Conservation (phyloP, 1,140 invertebrate species). For the Psilanteris sp. region DNA sequence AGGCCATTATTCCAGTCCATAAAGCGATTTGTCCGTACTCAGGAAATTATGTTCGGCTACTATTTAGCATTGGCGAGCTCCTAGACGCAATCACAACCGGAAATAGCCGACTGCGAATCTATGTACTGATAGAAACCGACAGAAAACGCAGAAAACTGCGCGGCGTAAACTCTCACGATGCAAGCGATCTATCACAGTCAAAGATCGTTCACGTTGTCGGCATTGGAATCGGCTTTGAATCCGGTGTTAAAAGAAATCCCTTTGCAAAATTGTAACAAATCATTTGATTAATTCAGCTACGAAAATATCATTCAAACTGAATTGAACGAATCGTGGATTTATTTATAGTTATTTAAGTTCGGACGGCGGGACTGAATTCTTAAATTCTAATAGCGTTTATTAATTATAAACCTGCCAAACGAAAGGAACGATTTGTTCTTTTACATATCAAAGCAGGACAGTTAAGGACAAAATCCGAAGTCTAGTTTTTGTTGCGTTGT, state of each 20-base stretch:
- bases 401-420: too few relatives aligned
- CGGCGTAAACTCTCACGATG: constrained; percentile 36
- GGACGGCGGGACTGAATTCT: too few relatives aligned
- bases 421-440: too few relatives aligned
- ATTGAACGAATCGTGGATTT: too few relatives aligned
- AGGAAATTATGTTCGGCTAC: constrained; percentile 72
- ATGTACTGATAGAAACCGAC: constrained; percentile 7
- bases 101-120: constrained; percentile 50
- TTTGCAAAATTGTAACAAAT: constrained; percentile 24
- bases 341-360: too few relatives aligned
- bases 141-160: constrained; percentile 18
- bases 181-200: constrained; percentile 68
- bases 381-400: too few relatives aligned
- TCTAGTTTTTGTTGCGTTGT: too few relatives aligned
- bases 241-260: constrained; percentile 50
- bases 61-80: constrained; percentile 72
- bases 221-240: constrained; percentile 17
- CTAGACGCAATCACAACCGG: constrained; percentile 11
- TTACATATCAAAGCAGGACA: too few relatives aligned
- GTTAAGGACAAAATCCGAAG: too few relatives aligned
- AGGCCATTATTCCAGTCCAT: constrained; percentile 77
- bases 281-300: constrained; percentile 12
- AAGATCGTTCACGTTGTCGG: constrained; percentile 63
- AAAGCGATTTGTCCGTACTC: constrained; percentile 75
- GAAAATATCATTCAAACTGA: too few relatives aligned